Evolutionary conservation across 2,797 vertebrate species (phyloP).

Genomic region (Rhodeus uyekii): DNA sequence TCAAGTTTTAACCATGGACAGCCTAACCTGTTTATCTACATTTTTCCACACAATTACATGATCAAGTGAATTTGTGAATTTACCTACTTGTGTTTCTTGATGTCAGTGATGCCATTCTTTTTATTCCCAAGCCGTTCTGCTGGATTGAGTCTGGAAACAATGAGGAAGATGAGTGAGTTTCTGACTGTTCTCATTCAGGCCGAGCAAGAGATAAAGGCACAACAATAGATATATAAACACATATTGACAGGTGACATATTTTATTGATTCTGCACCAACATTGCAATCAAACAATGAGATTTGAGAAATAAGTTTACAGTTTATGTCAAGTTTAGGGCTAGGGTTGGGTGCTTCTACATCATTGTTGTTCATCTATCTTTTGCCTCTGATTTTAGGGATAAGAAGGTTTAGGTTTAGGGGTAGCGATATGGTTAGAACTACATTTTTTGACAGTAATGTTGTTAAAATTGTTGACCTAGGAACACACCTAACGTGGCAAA

Average conservation of each 20-base stretch:
- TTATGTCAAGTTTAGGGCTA: neutral
- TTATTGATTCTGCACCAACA: neutral
- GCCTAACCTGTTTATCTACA: neutral
- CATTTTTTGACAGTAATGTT: too few relatives aligned
- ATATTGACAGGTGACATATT: neutral
- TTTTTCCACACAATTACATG: neutral
- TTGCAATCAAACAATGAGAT: neutral
- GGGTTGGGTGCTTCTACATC: neutral
- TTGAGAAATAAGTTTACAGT: neutral
- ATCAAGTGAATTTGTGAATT: neutral
- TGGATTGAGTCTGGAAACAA: constrained; percentile 72
- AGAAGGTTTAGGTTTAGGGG: too few relatives aligned
- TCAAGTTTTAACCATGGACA: neutral
- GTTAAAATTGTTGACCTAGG: too few relatives aligned
- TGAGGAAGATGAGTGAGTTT: neutral
- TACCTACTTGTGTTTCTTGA: constrained; percentile 81
- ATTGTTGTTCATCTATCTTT: neutral
- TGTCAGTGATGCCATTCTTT: constrained; percentile 81
- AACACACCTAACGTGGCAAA: too few relatives aligned
- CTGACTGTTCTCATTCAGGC: constrained; percentile 6
- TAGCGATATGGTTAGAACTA: too few relatives aligned
- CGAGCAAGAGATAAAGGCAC: neutral
- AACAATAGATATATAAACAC: neutral
- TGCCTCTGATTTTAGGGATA: too few relatives aligned
- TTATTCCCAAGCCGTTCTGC: constrained; percentile 81